Percentiles rank a stretch among this genome's conserved stretches.
Evolutionary conservation across 2,888 invertebrate genomes (phyloP).

Genomic region (Hanleya hanleyi): DNA sequence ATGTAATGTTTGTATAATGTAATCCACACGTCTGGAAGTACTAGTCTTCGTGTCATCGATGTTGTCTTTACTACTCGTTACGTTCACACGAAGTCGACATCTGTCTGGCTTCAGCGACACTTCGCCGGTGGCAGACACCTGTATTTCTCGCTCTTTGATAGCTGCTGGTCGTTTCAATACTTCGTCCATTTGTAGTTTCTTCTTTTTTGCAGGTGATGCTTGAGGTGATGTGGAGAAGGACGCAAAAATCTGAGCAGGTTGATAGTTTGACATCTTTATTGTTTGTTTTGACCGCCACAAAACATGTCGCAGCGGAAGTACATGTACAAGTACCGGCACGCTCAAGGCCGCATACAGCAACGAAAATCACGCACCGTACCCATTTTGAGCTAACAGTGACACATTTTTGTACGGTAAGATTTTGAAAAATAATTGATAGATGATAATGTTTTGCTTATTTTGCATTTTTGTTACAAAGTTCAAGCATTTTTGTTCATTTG

Average conservation of each 20-base stretch:
- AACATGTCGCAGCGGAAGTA: too few relatives aligned
- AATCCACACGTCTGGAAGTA: conserved; percentile 62
- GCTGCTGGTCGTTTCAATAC: not conserved
- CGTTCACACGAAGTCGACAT: conserved; percentile 53
- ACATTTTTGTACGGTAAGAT: too few relatives aligned
- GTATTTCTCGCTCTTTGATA: conserved; percentile 38
- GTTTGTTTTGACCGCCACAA: too few relatives aligned
- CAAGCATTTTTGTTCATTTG: too few relatives aligned
- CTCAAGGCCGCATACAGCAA: too few relatives aligned
- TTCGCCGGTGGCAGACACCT: conserved; percentile 64
- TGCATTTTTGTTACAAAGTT: too few relatives aligned
- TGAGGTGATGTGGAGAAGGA: not conserved
- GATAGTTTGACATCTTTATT: too few relatives aligned
- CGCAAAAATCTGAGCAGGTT: conserved; percentile 30
- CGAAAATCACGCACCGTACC: too few relatives aligned
- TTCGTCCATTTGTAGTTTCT: not conserved
- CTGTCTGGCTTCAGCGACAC: conserved; percentile 63
- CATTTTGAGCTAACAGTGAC: too few relatives aligned
- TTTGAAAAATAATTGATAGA: too few relatives aligned
- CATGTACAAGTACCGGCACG: too few relatives aligned
- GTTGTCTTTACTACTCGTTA: conserved; percentile 58
- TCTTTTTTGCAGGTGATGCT: not conserved
- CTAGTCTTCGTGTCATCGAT: conserved; percentile 68
- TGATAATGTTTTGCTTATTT: too few relatives aligned
- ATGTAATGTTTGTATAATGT: conserved; percentile 63